Evolutionary conservation across 2,888 invertebrate genomes (phyloP).

Genomic region (Agrilus cyanescens): DNA sequence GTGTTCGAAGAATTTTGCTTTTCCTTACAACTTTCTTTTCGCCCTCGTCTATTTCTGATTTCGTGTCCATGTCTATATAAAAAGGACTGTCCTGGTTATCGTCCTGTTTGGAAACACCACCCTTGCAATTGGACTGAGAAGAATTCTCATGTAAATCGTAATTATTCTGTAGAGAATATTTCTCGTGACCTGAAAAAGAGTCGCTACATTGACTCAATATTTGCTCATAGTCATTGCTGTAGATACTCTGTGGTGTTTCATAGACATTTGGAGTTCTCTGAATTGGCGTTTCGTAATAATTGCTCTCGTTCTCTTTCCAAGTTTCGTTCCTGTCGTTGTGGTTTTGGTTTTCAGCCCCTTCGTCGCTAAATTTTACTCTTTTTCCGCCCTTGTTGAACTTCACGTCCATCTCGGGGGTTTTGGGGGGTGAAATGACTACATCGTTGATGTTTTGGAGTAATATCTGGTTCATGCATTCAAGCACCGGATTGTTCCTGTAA

Average conservation of each 20-base stretch:
- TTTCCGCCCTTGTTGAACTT: constrained; percentile 27
- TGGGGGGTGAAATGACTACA: constrained; percentile 31
- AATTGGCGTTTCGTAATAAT: constrained; percentile 36
- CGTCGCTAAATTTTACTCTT: constrained; percentile 34
- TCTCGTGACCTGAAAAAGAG: constrained; percentile 11
- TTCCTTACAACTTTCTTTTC: constrained; percentile 25
- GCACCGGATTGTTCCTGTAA: constrained; percentile 69
- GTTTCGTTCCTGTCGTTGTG: constrained; percentile 7
- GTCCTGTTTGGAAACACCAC: constrained; percentile 11
- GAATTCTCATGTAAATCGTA: neutral
- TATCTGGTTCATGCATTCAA: constrained; percentile 80
- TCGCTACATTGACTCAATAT: constrained; percentile 44
- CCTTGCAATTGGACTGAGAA: constrained; percentile 3
- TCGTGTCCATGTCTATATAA: constrained; percentile 52
- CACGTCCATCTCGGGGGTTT: constrained; percentile 32
- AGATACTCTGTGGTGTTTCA: constrained; percentile 58
- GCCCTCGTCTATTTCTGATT: constrained; percentile 22
- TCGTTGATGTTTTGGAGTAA: constrained; percentile 59
- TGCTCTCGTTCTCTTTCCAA: constrained; percentile 17
- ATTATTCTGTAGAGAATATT: neutral
- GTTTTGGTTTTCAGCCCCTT: constrained; percentile 19
- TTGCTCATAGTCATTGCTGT: constrained; percentile 64
- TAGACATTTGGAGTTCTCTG: constrained; percentile 42
- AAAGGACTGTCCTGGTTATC: constrained; percentile 36
- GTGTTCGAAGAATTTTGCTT: constrained; percentile 49